Evolutionary conservation across 2,888 invertebrate genomes (phyloP).

Genomic region (Nysson spinosus): DNA sequence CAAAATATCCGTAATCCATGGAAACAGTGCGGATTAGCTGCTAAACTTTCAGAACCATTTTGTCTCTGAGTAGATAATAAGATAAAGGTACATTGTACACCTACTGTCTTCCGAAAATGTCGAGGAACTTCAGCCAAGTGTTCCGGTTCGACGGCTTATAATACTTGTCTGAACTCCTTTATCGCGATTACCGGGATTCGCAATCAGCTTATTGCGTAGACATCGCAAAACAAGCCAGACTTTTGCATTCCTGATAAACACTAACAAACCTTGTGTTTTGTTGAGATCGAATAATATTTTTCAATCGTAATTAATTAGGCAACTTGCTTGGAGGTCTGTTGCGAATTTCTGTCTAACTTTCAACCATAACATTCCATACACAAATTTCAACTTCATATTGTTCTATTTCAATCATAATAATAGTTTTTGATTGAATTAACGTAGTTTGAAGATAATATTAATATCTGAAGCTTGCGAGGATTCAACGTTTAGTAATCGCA

Average conservation of each 20-base stretch:
- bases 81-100: background rate
- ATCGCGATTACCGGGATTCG: slow-evolving; percentile 2
- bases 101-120: slow-evolving; percentile 19
- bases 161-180: slow-evolving; percentile 7
- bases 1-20: slow-evolving; percentile 48
- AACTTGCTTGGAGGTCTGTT: too few species aligned
- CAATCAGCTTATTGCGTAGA: slow-evolving; percentile 18
- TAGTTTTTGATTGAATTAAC: too few species aligned
- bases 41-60: slow-evolving; percentile 29
- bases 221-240: background rate
- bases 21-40: slow-evolving; percentile 44
- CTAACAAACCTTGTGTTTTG: too few species aligned
- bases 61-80: slow-evolving; percentile 35
- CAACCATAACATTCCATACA: too few species aligned
- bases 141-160: background rate
- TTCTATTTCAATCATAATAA: too few species aligned
- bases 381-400: too few species aligned
- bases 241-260: background rate
- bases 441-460: too few species aligned
- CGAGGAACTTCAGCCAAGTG: slow-evolving; percentile 6
- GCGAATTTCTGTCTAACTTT: too few species aligned
- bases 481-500: too few species aligned
- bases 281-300: too few species aligned
- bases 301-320: too few species aligned
- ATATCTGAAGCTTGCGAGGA: too few species aligned